A percentile compares a stretch with the other conserved stretches of the same genome.
Conservation (phyloP, 1,140 invertebrate genomes). For the Cydia pomonella region DNA sequence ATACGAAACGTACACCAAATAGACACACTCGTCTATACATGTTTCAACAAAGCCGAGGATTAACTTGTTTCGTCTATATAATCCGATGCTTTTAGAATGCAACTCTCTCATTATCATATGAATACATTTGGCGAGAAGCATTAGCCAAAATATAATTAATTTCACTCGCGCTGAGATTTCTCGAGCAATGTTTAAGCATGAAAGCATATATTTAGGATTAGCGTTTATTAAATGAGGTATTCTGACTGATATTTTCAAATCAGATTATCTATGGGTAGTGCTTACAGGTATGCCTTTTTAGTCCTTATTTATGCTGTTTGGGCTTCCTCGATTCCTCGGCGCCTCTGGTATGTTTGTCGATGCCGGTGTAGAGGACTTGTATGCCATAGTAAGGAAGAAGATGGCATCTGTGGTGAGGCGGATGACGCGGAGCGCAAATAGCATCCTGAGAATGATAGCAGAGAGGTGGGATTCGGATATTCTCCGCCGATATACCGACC, state of each 20-base stretch:
- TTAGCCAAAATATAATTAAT: slow-evolving; percentile 28
- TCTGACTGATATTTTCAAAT: neutral
- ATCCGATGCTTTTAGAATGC: slow-evolving; percentile 27
- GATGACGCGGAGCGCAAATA: too few species aligned
- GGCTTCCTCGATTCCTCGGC: too few species aligned
- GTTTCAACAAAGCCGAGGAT: slow-evolving; percentile 21
- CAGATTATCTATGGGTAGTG: too few species aligned
- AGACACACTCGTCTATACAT: neutral
- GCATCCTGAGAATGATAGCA: too few species aligned
- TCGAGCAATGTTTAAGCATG: neutral
- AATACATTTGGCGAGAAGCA: slow-evolving; percentile 31
- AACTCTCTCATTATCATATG: slow-evolving; percentile 31
- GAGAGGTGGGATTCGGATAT: too few species aligned
- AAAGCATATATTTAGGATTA: neutral
- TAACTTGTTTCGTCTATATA: slow-evolving; percentile 23
- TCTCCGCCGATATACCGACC: too few species aligned
- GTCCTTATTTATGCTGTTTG: too few species aligned
- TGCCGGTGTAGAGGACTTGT: too few species aligned
- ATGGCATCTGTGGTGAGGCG: too few species aligned
- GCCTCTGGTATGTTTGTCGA: too few species aligned
- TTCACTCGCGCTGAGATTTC: neutral
- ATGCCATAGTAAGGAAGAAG: too few species aligned
- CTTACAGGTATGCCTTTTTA: too few species aligned
- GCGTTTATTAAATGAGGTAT: neutral
- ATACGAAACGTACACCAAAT: neutral